Percentiles rank a stretch among this genome's conserved stretches.
Conservation (phyloP, 2,797 vertebrate species). For the Propithecus perrieri region DNA sequence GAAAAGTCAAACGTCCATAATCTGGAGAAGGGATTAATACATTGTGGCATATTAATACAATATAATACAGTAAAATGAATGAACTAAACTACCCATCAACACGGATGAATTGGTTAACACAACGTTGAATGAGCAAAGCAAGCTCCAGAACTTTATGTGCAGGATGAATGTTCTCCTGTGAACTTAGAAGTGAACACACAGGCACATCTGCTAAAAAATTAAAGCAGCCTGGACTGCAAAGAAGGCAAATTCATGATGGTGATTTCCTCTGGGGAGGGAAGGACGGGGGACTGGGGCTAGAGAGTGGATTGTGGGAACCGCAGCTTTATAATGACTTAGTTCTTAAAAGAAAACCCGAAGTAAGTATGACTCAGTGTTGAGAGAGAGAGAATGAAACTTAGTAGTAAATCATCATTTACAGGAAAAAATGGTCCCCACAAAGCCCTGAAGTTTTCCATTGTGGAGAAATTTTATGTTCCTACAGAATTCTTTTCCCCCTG, state of each 20-base stretch:
- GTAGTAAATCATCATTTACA: neutral
- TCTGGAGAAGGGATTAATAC: neutral
- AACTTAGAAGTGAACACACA: neutral
- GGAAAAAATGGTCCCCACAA: neutral
- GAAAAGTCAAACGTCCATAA: neutral
- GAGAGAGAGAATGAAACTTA: neutral
- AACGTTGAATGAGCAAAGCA: neutral
- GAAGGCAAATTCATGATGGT: neutral
- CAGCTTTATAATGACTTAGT: neutral
- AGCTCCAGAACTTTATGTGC: neutral
- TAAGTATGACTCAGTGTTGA: neutral
- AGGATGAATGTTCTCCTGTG: neutral
- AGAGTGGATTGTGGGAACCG: neutral
- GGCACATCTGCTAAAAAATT: neutral
- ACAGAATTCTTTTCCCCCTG: neutral
- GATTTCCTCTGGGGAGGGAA: neutral
- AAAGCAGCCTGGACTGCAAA: neutral
- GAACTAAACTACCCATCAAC: neutral
- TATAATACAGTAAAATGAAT: neutral
- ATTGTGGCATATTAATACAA: neutral
- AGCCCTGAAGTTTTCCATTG: neutral
- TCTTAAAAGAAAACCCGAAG: neutral
- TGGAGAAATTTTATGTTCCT: neutral
- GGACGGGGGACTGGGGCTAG: neutral
- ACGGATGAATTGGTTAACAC: neutral